Evolutionary conservation across 2,113 vertebrate genomes (phyloP).

Genomic region (Cyphomyrus plagiostoma): DNA sequence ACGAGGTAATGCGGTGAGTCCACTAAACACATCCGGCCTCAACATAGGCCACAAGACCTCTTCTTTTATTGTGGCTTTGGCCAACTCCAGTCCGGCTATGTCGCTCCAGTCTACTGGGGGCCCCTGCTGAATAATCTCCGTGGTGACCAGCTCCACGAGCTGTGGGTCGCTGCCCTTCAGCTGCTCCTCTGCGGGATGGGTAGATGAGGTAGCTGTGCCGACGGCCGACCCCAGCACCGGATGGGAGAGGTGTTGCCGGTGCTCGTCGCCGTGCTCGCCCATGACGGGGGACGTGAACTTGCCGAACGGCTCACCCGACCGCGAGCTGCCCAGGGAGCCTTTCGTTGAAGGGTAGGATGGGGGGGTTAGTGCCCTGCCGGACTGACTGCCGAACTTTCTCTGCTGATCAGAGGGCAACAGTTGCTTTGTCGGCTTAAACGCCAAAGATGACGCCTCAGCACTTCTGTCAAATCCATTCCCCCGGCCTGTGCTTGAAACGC

Average conservation of each 20-base stretch:
- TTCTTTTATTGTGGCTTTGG: constrained; percentile 86
- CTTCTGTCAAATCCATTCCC: constrained; percentile 85
- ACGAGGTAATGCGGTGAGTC: constrained; percentile 77
- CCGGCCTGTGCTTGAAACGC: constrained; percentile 76
- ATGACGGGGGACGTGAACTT: constrained; percentile 83
- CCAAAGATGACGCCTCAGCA: constrained; percentile 78
- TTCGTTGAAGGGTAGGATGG: constrained; percentile 79
- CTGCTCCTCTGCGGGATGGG: constrained; percentile 84
- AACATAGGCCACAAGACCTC: constrained; percentile 93
- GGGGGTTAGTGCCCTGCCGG: constrained; percentile 79
- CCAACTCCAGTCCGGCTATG: constrained; percentile 85
- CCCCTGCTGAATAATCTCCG: constrained; percentile 85
- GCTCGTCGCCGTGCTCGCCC: constrained; percentile 78
- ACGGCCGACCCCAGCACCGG: constrained; percentile 75
- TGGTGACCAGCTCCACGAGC: constrained; percentile 91
- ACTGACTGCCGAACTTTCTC: constrained; percentile 86
- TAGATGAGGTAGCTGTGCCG: constrained; percentile 83
- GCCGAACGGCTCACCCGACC: constrained; percentile 77
- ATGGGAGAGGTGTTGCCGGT: constrained; percentile 82
- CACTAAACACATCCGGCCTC: constrained; percentile 86
- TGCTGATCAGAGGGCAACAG: constrained; percentile 81
- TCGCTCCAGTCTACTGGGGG: constrained; percentile 88
- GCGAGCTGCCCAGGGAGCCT: constrained; percentile 71
- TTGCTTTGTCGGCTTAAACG: constrained; percentile 91
- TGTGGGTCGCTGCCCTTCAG: constrained; percentile 87